These are phyloP conservation scores for Phaonia tiefii DNA, from an alignment of 2,888 invertebrate species.

Conservation along the genomic window DNA sequence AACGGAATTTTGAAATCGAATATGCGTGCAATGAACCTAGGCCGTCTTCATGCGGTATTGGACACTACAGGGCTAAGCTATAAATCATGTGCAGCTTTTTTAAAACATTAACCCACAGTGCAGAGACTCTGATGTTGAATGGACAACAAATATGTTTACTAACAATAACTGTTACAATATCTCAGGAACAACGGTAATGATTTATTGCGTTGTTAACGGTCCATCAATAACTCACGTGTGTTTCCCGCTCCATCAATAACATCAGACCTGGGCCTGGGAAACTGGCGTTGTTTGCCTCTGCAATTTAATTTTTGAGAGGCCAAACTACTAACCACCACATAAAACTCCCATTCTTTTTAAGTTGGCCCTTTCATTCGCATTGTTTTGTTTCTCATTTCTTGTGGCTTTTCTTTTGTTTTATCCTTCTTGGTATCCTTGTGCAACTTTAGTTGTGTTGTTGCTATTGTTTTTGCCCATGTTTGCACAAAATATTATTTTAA, in stretches of 20 bases:
- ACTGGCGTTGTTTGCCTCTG: constrained; percentile 68
- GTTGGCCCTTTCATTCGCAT: neutral
- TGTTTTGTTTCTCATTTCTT: constrained; percentile 2
- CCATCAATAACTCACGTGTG: too few relatives aligned
- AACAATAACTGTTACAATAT: too few relatives aligned
- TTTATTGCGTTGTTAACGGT: constrained; percentile 61
- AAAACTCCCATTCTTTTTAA: neutral
- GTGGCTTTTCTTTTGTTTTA: constrained; percentile 14
- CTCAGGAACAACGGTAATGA: constrained; percentile 51
- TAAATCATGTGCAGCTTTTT: too few relatives aligned
- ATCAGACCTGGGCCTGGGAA: constrained; percentile 35
- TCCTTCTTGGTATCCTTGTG: constrained; percentile 13
- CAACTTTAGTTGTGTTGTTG: neutral
- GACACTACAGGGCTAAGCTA: too few relatives aligned
- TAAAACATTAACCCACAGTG: too few relatives aligned
- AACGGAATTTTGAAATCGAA: too few relatives aligned
- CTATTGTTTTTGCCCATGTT: constrained; percentile 52
- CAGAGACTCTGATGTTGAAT: too few relatives aligned
- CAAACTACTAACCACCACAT: constrained; percentile 37
- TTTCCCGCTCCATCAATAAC: constrained; percentile 25
- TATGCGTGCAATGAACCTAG: too few relatives aligned
- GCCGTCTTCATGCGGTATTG: too few relatives aligned
- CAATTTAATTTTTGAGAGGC: constrained; percentile 52
- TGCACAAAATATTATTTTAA: constrained; percentile 65
- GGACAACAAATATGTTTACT: too few relatives aligned